phyloP scores from a whole-genome alignment of 1,140 invertebrate species.

The Drosophila rufa region DNA sequence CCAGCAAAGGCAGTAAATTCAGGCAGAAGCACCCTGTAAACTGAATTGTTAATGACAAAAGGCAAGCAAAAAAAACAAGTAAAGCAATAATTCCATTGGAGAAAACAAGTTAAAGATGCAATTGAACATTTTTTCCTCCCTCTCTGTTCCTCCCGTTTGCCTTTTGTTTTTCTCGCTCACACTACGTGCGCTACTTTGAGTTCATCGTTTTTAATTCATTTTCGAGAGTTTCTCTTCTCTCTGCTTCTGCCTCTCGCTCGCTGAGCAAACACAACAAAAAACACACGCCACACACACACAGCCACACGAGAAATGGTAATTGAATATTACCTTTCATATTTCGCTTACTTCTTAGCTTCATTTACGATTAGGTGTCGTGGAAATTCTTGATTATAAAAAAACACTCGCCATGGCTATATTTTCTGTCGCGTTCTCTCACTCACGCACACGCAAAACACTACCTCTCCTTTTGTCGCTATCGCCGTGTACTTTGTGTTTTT shows the following conservation, averaged over 20 bases:
- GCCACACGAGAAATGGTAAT: slow-evolving; percentile 3
- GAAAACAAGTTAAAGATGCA: slow-evolving; percentile 72
- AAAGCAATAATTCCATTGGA: slow-evolving; percentile 42
- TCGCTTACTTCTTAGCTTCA: slow-evolving; percentile 59
- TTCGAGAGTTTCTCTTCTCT: slow-evolving; percentile 73
- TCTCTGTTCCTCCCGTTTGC: slow-evolving; percentile 18
- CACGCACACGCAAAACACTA: slow-evolving; percentile 17
- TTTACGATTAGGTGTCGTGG: slow-evolving; percentile 25
- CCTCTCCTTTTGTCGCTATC: no score
- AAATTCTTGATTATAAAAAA: slow-evolving; percentile 52
- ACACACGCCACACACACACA: slow-evolving; percentile 44
- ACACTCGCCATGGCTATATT: slow-evolving; percentile 63
- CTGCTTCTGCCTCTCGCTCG: slow-evolving; percentile 16
- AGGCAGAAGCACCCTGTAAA: slow-evolving; percentile 14
- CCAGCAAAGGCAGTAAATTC: background rate
- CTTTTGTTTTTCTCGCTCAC: slow-evolving; percentile 19
- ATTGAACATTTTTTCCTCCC: slow-evolving; percentile 53
- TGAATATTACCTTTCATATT: slow-evolving; percentile 20
- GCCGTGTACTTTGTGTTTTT: background rate
- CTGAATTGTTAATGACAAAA: slow-evolving; percentile 45
- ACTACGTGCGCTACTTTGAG: slow-evolving; percentile 76
- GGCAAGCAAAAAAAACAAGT: slow-evolving; percentile 9
- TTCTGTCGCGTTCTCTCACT: slow-evolving; percentile 39
- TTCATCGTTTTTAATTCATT: slow-evolving; percentile 82
- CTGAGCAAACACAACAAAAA: slow-evolving; percentile 51